Conservation (phyloP, 2,888 invertebrate genomes). For the Euplexia lucipara region DNA sequence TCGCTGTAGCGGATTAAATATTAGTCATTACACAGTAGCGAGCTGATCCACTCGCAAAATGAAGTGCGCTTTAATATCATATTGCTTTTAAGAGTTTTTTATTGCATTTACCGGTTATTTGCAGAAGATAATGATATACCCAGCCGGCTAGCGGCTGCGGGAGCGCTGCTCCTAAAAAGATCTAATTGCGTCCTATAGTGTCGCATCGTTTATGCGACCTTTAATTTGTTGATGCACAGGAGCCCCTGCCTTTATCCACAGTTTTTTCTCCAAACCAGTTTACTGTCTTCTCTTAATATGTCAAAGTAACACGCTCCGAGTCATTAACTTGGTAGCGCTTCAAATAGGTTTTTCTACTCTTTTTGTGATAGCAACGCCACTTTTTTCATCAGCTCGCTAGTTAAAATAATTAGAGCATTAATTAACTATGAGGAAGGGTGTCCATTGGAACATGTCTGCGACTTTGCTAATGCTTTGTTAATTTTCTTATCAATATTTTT, state of each 20-base stretch:
- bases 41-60: constrained; percentile 58
- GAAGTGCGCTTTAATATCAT: constrained; percentile 60
- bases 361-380: constrained; percentile 70
- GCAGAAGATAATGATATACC: constrained; percentile 72
- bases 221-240: constrained; percentile 81
- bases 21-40: constrained; percentile 70
- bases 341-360: constrained; percentile 74
- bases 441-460: constrained; percentile 69
- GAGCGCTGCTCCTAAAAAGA: constrained; percentile 72
- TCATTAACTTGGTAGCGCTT: constrained; percentile 82
- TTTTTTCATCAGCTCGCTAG: constrained; percentile 74
- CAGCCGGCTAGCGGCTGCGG: constrained; percentile 59
- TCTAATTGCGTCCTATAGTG: constrained; percentile 79
- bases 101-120: constrained; percentile 62
- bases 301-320: constrained; percentile 84
- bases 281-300: constrained; percentile 85
- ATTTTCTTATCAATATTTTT: constrained; percentile 62
- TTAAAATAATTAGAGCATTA: constrained; percentile 83
- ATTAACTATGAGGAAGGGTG: constrained; percentile 76
- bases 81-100: constrained; percentile 58
- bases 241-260: constrained; percentile 69
- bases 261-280: constrained; percentile 84
- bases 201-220: constrained; percentile 79
- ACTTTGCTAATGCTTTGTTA: constrained; percentile 57
- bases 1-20: constrained; percentile 64